Percentiles rank a stretch among this genome's conserved stretches.
These are phyloP conservation scores for Euleptes europaea DNA, from an alignment of 2,113 vertebrate species.

Conservation along the genomic window DNA sequence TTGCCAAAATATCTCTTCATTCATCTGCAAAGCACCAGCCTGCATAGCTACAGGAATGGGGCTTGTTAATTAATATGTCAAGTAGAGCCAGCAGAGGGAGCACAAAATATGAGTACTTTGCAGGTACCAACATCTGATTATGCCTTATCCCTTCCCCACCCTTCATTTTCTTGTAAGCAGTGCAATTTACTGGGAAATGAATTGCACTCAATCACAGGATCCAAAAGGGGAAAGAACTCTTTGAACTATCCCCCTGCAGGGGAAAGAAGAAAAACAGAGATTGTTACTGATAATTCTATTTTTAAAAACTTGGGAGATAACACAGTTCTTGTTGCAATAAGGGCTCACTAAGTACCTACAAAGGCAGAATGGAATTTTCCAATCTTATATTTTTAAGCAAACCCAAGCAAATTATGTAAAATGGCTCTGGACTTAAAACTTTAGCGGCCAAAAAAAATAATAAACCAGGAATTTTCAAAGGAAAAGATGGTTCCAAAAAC, in stretches of 20 bases:
- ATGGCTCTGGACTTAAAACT: background rate
- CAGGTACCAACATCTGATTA: constrained; percentile 43
- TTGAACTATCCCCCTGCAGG: constrained; percentile 52
- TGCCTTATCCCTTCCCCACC: background rate
- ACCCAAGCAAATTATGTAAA: background rate
- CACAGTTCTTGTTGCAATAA: constrained; percentile 28
- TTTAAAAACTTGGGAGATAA: constrained; percentile 43
- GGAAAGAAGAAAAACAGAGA: constrained; percentile 44
- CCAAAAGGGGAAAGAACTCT: constrained; percentile 41
- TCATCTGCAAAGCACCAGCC: constrained; percentile 36
- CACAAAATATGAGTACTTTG: constrained; percentile 51
- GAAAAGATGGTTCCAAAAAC: background rate
- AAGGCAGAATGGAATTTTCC: constrained; percentile 34
- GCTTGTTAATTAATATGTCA: constrained; percentile 43
- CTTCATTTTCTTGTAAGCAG: background rate
- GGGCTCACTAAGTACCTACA: constrained; percentile 30
- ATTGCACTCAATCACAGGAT: constrained; percentile 55
- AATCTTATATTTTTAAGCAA: background rate
- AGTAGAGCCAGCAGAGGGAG: constrained; percentile 53
- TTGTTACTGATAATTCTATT: constrained; percentile 60
- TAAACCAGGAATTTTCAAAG: constrained; percentile 21
- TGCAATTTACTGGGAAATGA: constrained; percentile 59
- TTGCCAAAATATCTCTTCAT: constrained; percentile 43
- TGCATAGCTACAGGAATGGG: constrained; percentile 36
- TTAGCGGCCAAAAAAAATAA: background rate